Evolutionary conservation across 2,113 vertebrate genomes (phyloP).

Genomic region (Pontoporia blainvillei): DNA sequence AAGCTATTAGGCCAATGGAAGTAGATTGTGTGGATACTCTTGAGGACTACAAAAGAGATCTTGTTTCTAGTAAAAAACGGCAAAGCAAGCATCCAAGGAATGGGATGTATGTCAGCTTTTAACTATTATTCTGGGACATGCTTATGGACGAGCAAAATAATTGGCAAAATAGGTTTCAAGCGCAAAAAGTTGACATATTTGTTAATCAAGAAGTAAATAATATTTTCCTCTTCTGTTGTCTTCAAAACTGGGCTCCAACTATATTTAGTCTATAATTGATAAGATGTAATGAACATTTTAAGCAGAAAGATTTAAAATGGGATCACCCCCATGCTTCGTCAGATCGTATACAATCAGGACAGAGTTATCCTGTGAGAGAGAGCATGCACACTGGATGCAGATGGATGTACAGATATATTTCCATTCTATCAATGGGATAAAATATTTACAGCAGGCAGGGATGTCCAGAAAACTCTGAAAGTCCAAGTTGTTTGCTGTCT

Average conservation of each 20-base stretch:
- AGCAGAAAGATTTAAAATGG: background rate
- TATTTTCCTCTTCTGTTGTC: background rate
- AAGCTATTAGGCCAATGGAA: slow-evolving; percentile 64
- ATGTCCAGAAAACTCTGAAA: background rate
- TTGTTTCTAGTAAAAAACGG: slow-evolving; percentile 70
- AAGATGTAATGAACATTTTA: background rate
- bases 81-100: slow-evolving; percentile 53
- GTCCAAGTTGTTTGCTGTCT: background rate
- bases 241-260: background rate
- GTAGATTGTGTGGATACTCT: slow-evolving; percentile 70
- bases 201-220: background rate
- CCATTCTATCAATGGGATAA: background rate
- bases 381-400: background rate
- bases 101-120: slow-evolving; percentile 53
- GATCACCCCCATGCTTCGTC: background rate
- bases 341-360: background rate
- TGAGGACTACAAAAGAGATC: slow-evolving; percentile 69
- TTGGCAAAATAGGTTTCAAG: slow-evolving; percentile 1
- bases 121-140: slow-evolving; percentile 53
- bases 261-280: background rate
- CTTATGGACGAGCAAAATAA: slow-evolving; percentile 38
- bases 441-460: background rate
- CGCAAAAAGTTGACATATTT: background rate
- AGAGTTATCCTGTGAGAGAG: background rate
- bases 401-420: background rate